Percentiles rank a stretch among this genome's conserved stretches.
phyloP scores from a whole-genome alignment of 2,888 invertebrate genomes.

The Noctua fimbriata region DNA sequence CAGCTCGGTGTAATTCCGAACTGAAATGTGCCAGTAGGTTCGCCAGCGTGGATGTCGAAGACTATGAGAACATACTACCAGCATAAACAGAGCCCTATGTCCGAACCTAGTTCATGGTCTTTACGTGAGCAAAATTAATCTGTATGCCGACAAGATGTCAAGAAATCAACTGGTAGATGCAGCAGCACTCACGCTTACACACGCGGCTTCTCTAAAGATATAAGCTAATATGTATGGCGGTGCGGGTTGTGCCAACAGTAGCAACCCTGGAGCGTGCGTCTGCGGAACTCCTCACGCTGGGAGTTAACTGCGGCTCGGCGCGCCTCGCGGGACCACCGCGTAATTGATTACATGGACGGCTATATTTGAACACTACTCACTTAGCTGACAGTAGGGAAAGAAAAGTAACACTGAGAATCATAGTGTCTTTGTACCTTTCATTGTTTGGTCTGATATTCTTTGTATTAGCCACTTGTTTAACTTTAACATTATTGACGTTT shows the following conservation, averaged over 20 bases:
- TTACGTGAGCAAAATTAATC: not conserved
- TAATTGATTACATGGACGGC: constrained; percentile 36
- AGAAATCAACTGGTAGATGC: not conserved
- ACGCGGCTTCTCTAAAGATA: not conserved
- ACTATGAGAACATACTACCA: not conserved
- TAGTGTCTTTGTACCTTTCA: not conserved
- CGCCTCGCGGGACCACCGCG: constrained; percentile 3
- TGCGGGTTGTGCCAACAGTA: not conserved
- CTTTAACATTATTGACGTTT: not conserved
- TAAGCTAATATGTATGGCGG: not conserved
- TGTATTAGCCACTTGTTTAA: not conserved
- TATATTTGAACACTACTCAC: constrained; percentile 6
- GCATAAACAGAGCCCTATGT: not conserved
- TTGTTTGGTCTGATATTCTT: not conserved
- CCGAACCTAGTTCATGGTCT: not conserved
- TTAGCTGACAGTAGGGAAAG: constrained; percentile 1
- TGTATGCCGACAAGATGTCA: not conserved
- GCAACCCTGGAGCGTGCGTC: constrained; percentile 20
- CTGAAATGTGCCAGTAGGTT: not conserved
- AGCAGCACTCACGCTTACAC: not conserved
- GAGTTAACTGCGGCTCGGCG: constrained; percentile 11
- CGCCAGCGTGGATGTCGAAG: not conserved
- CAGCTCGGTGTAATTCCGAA: not conserved
- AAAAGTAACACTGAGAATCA: not conserved
- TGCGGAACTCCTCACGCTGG: constrained; percentile 6